A percentile compares a stretch with the other conserved stretches of the same genome.
These are phyloP conservation scores for Neolamprologus fasciatus DNA, from an alignment of 2,113 vertebrate species.

Conservation along the genomic window DNA sequence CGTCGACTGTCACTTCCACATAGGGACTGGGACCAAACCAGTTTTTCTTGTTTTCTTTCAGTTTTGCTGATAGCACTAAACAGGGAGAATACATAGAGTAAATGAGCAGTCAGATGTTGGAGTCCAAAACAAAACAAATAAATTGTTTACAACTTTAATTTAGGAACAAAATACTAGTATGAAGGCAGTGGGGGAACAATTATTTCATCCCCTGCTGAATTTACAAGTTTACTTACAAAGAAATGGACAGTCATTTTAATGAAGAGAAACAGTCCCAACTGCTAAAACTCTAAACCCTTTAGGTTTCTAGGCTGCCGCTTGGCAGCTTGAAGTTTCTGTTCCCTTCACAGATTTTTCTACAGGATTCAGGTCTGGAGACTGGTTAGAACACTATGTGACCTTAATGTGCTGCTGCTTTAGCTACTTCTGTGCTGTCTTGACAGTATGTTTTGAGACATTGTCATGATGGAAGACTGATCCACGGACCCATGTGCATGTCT, in stretches of 20 bases:
- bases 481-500: background rate
- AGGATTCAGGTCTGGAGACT: background rate
- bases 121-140: background rate
- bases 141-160: background rate
- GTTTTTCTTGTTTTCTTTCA: slow-evolving; percentile 96
- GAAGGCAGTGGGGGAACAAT: background rate
- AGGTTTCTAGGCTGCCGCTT: background rate
- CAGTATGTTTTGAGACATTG: background rate
- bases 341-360: background rate
- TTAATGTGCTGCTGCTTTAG: background rate
- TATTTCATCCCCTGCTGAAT: background rate
- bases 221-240: background rate
- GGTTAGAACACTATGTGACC: background rate
- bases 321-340: background rate
- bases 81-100: background rate
- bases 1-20: slow-evolving; percentile 93
- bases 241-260: background rate
- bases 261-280: background rate
- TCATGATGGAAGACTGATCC: background rate
- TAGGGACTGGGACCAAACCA: slow-evolving; percentile 99
- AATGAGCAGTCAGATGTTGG: background rate
- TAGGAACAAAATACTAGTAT: background rate
- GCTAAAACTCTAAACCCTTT: background rate
- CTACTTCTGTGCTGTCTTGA: background rate
- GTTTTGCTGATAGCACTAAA: slow-evolving; percentile 93